phyloP scores from a whole-genome alignment of 2,113 vertebrate species.

The Apteryx mantelli region DNA sequence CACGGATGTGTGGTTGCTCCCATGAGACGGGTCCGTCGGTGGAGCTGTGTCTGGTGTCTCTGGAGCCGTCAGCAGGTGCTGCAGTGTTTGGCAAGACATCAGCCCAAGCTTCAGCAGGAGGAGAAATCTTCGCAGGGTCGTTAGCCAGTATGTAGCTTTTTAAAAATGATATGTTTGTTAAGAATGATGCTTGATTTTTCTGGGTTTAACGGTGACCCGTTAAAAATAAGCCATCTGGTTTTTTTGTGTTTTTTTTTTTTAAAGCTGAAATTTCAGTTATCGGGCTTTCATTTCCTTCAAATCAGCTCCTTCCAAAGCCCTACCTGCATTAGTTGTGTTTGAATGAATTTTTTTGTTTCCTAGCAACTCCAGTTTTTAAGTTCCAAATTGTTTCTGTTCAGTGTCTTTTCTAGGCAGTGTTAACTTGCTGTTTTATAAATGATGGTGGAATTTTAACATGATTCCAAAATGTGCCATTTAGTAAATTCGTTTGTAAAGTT shows the following conservation, averaged over 20 bases:
- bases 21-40: background rate
- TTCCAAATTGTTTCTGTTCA: conserved; percentile 21
- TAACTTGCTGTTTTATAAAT: conserved; percentile 36
- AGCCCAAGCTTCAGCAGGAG: background rate
- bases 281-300: background rate
- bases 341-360: conserved; percentile 1
- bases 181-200: background rate
- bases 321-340: conserved; percentile 13
- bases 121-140: background rate
- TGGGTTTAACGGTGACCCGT: background rate
- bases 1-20: background rate
- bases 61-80: background rate
- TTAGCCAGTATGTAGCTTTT: background rate
- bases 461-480: background rate
- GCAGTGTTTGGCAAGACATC: background rate
- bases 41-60: background rate
- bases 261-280: background rate
- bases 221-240: background rate
- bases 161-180: background rate
- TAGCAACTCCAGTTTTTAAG: conserved; percentile 6
- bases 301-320: background rate
- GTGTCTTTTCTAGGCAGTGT: background rate
- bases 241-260: no score
- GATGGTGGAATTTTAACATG: background rate
- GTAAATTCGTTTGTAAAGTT: background rate